These are phyloP conservation scores for Porphyrio hochstetteri DNA, from an alignment of 2,113 vertebrate species.

Conservation along the genomic window DNA sequence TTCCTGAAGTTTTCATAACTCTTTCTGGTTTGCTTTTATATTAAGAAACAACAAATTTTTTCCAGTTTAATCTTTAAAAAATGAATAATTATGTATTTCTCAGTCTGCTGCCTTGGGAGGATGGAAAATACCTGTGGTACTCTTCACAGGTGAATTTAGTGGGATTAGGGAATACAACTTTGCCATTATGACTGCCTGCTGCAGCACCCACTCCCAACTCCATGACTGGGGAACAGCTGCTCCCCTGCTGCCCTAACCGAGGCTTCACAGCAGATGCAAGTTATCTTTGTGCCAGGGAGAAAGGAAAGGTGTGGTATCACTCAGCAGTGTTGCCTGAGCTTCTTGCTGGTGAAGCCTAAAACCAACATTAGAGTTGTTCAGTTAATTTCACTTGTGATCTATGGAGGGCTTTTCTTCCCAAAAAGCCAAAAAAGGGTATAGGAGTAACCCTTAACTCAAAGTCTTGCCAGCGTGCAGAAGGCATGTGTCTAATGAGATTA, in stretches of 20 bases:
- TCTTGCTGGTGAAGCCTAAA: not conserved
- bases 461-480: not conserved
- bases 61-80: not conserved
- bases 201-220: not conserved
- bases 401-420: not conserved
- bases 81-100: not conserved
- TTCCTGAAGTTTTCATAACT: not conserved
- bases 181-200: rapidly evolving
- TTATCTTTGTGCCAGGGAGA: not conserved
- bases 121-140: not conserved
- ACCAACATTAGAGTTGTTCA: not conserved
- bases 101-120: not conserved
- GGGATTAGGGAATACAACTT: not conserved
- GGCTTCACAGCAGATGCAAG: not conserved
- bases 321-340: not conserved
- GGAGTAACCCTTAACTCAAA: not conserved
- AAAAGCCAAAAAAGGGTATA: not conserved
- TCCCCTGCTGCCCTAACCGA: not conserved
- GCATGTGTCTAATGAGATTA: not conserved
- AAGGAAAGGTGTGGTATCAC: not conserved
- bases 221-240: not conserved
- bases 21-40: not conserved
- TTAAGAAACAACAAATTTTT: not conserved
- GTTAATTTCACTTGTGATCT: not conserved
- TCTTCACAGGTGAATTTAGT: not conserved